Evolutionary conservation across 2,888 invertebrate genomes (phyloP).

Genomic region (Lamellibrachia columna): DNA sequence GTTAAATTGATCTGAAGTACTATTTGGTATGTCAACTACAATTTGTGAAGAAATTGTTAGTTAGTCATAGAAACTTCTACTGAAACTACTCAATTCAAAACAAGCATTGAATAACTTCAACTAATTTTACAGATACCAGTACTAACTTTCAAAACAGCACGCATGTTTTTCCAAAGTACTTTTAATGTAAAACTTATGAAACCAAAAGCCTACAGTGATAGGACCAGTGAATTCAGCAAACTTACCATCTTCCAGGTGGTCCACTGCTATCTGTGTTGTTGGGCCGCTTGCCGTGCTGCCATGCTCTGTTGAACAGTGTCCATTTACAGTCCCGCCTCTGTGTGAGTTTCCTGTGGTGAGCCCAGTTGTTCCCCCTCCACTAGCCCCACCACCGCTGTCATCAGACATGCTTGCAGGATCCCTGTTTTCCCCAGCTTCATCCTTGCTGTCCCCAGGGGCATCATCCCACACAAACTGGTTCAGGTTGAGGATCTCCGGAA

Average conservation of each 20-base stretch:
- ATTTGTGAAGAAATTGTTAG: too few relatives aligned
- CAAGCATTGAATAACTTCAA: too few relatives aligned
- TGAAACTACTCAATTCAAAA: too few relatives aligned
- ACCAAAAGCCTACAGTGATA: too few relatives aligned
- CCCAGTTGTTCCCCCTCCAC: slow-evolving; percentile 7
- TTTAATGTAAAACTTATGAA: too few relatives aligned
- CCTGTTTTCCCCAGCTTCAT: neutral
- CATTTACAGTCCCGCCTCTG: neutral
- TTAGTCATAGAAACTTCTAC: too few relatives aligned
- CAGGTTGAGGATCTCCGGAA: slow-evolving; percentile 81
- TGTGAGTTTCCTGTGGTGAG: neutral
- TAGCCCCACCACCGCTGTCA: slow-evolving; percentile 13
- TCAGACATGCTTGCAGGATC: neutral
- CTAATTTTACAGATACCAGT: too few relatives aligned
- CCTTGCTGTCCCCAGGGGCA: slow-evolving; percentile 29
- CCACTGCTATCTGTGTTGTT: neutral
- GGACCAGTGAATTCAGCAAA: neutral
- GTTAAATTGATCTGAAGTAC: too few relatives aligned
- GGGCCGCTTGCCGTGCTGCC: neutral
- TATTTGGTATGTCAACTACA: too few relatives aligned
- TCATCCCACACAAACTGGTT: slow-evolving; percentile 75
- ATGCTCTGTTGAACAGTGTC: neutral
- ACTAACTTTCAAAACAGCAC: too few relatives aligned
- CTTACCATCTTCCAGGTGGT: neutral
- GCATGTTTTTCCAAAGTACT: too few relatives aligned